Evolutionary conservation across 2,888 invertebrate species (phyloP), one percentile per base, ranked within the genome.

Genomic region (Ormia ochracea): DNA sequence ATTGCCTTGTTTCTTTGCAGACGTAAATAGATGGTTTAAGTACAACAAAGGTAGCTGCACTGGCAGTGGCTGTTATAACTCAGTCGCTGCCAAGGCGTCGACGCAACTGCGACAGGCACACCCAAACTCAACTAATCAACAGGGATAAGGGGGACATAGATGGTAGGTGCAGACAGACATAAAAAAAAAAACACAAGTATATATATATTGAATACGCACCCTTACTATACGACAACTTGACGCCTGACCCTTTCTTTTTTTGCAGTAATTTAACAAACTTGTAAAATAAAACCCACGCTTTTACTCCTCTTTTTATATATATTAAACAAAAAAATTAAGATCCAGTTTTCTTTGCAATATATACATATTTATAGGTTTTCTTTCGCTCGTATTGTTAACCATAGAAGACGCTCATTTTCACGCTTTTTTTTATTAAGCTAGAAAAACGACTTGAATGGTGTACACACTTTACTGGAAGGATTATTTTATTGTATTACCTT

Each of bases 71-170:
- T 50, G 61, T 48, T 63, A 77, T 70, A 69, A 74, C 78, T 66
- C 82, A 77, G 81, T 83, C 78, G 81, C 82, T 78, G 81, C 82
- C 81, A 84, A 83, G 86, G 83, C 84, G 85, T 82, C 84, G 85
- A 81, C 83, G 84, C 83, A 83, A 69, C 84, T 83, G 88, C 86
- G 87, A 85, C 87, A 87, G 86, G 86, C 86, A 87, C 86, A 87
- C 86, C 86, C 86, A 87, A 87, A 83, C 78, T 82, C 70, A 82
- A 87, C 83, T 65, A 75, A 75, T 79, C 63, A 74, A 79, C 70
- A 79, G 54, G 75, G 58, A 74, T 68, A 69, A 59, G 63, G 58
- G 83, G 81, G 79, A 81, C 76, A 75, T 36, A 54, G 19, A 54
- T 79, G 77, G 81, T 75, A 61, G 75, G 79, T 70, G 68, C 61